Conservation (phyloP, 1,140 invertebrate species). For the Zaprionus davidi region DNA sequence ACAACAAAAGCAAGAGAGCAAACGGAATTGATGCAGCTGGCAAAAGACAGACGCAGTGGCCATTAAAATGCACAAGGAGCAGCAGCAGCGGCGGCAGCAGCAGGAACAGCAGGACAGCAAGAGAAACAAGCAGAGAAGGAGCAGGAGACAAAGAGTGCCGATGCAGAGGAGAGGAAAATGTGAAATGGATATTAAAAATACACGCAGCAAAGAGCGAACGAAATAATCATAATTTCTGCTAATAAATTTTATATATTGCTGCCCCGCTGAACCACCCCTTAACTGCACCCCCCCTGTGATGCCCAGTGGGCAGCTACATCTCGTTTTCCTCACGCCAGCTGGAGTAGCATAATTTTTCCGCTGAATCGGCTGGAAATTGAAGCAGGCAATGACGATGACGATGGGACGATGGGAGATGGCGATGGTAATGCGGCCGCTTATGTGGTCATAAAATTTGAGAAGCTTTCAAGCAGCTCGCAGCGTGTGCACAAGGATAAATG, state of each 20-base stretch:
- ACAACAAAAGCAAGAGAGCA: conserved; percentile 18
- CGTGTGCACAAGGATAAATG: conserved; percentile 42
- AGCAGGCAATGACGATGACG: conserved; percentile 29
- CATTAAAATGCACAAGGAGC: conserved; percentile 73
- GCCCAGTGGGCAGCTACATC: conserved; percentile 8
- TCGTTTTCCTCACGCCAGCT: background rate
- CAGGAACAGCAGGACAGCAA: conserved; percentile 17
- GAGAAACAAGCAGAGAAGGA: conserved; percentile 22
- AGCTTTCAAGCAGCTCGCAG: conserved; percentile 43
- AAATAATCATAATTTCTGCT: conserved; percentile 83
- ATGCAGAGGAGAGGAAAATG: conserved; percentile 3
- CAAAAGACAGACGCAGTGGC: conserved; percentile 49
- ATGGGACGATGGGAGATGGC: conserved; percentile 23
- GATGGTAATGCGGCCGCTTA: conserved; percentile 56
- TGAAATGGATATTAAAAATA: conserved; percentile 79
- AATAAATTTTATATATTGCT: conserved; percentile 82
- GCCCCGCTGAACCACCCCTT: background rate
- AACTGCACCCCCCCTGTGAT: background rate
- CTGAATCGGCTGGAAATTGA: conserved; percentile 68
- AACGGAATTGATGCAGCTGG: conserved; percentile 74
- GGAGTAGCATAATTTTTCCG: conserved; percentile 39
- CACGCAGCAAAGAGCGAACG: conserved; percentile 73
- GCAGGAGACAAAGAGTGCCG: conserved; percentile 2
- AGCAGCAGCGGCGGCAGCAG: background rate
- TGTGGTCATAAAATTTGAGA: conserved; percentile 75